Evolutionary conservation across 1,140 invertebrate genomes (phyloP), one percentile per base, ranked within the genome.

Genomic region (Littorina saxatilis): DNA sequence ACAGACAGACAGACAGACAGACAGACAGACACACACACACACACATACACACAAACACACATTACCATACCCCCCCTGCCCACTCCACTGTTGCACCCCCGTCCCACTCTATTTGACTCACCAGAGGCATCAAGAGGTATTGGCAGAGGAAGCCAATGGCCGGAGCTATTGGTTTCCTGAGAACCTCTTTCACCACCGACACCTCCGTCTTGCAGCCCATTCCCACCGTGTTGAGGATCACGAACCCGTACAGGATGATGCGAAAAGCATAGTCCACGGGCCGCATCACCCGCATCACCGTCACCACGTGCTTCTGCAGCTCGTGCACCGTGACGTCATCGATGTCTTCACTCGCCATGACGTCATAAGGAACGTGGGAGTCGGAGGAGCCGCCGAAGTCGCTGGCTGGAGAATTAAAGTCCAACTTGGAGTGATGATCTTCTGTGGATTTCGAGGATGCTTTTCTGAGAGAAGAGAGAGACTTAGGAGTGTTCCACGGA

Each of bases 181-280:
- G 77, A 13, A 92, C 87, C 39, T 83, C 81, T 50, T 87, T 88
- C 43, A 92, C 85, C 27, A 91, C 81, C 2, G 80, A 40, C 23
- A 92, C 39, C 47, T 92, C 88, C 17, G 92, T 81, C 77, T 90
- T 87, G 58, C 87, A 88, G 1, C 93, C 93, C 86, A 93, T 92
- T 37, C 88, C 90, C 20, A 92, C 81, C 20, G 89, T 92, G 52
- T 84, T 83, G 76, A 89, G 75, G 32, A 92, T 85, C 11, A 92
- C 77, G n/a, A 92, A 88, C 23, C 85, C 47, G 43, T 87, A 86
- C 0, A 92, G 86, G 4, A 87, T 37, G 1, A 82, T 82, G 23
- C 88, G 85, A 78, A 93, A 92, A n/a, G 87, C 72, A 11, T 29
- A 80, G 85, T 93, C 91, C 15, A 90, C 27, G 11, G 78, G 68